Evolutionary conservation across 2,888 invertebrate species (phyloP).

Genomic region (Acleris literana): DNA sequence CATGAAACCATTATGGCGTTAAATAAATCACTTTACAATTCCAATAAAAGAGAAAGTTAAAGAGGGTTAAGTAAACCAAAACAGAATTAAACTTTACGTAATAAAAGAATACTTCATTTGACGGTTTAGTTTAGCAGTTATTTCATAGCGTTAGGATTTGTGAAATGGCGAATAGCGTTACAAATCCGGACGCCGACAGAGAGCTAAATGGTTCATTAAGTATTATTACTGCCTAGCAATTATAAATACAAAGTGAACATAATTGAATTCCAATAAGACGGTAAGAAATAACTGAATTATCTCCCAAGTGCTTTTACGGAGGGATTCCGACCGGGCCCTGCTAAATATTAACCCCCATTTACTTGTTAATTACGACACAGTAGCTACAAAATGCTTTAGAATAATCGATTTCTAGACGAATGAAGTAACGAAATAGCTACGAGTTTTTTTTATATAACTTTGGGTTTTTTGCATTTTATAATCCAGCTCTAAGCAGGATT

Average conservation of each 20-base stretch:
- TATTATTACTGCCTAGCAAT: conserved; percentile 34
- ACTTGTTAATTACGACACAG: conserved; percentile 29
- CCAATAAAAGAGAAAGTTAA: not conserved
- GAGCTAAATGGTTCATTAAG: conserved; percentile 26
- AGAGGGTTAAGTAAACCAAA: not conserved
- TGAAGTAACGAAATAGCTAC: not conserved
- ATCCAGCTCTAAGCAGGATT: too few relatives aligned
- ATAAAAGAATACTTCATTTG: too few relatives aligned
- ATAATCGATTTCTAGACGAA: not conserved
- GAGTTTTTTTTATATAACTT: too few relatives aligned
- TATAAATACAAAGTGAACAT: conserved; percentile 37
- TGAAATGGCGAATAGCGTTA: not conserved
- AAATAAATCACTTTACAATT: not conserved
- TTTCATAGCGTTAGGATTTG: conserved; percentile 10
- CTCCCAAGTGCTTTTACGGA: conserved; percentile 35
- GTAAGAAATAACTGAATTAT: conserved; percentile 37
- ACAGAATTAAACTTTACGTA: not conserved
- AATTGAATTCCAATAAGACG: conserved; percentile 37
- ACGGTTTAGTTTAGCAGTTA: not conserved
- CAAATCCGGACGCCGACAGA: not conserved
- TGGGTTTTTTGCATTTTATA: too few relatives aligned
- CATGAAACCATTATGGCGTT: too few relatives aligned
- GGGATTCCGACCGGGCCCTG: conserved; percentile 24
- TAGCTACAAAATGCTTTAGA: conserved; percentile 3
- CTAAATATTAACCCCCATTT: conserved; percentile 34